A percentile compares a stretch with the other conserved stretches of the same genome.
These are phyloP conservation scores for Tympanuchus pallidicinctus DNA, from an alignment of 2,113 vertebrate species.

Conservation along the genomic window DNA sequence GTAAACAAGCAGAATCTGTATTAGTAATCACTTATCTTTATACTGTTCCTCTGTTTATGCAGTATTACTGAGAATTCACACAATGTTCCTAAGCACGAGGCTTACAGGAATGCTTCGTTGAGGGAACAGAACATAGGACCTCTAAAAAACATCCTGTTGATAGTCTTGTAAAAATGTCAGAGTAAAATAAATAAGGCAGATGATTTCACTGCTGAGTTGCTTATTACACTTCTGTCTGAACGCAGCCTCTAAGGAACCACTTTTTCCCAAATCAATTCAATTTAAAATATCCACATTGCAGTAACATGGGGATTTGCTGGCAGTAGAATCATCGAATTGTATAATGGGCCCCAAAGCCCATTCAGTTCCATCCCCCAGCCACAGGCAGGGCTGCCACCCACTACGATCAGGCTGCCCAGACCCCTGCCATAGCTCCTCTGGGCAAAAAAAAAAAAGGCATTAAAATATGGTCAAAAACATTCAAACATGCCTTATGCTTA, in stretches of 20 bases:
- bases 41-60: not conserved
- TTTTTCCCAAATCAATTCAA: not conserved
- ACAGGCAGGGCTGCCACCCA: no score
- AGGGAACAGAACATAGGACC: not conserved
- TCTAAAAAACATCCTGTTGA: not conserved
- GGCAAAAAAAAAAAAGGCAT: not conserved
- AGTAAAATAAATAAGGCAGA: not conserved
- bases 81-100: not conserved
- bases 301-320: not conserved
- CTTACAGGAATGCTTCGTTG: not conserved
- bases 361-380: no score
- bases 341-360: no score
- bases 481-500: not conserved
- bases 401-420: no score
- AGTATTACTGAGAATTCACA: not conserved
- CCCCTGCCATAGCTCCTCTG: no score
- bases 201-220: not conserved
- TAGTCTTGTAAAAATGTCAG: not conserved
- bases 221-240: not conserved
- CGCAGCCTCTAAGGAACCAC: not conserved
- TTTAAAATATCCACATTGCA: not conserved
- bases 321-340: no score
- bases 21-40: not conserved
- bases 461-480: not conserved
- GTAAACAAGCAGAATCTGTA: not conserved